phyloP scores from a whole-genome alignment of 2,113 vertebrate genomes.

The rabbit (Oryctolagus cuniculus) region mOryCun1.1 NC_091439.1:110468001-110468500 shows the following conservation, averaged over 20 bases:
- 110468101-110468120: constrained; percentile 17
- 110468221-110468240: neutral
- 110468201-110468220: constrained; percentile 1
- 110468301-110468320: too few relatives aligned
- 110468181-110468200: neutral
- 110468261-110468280: constrained; percentile 11
- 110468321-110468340: too few relatives aligned
- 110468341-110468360: neutral
- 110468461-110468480: too few relatives aligned
- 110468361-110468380: too few relatives aligned
- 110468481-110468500: too few relatives aligned
- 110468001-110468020: neutral
- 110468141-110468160: constrained; percentile 18
- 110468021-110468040: constrained; percentile 8
- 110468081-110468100: neutral
- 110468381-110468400: too few relatives aligned
- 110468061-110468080: neutral
- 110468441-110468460: too few relatives aligned
- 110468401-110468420: too few relatives aligned
- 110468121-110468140: constrained; percentile 21
- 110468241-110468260: neutral
- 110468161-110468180: neutral
- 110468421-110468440: too few relatives aligned
- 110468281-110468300: neutral
- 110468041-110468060: constrained; percentile 1